These are phyloP conservation scores for Piscicola geometra DNA, from an alignment of 2,888 invertebrate species.

Conservation along the genomic window DNA sequence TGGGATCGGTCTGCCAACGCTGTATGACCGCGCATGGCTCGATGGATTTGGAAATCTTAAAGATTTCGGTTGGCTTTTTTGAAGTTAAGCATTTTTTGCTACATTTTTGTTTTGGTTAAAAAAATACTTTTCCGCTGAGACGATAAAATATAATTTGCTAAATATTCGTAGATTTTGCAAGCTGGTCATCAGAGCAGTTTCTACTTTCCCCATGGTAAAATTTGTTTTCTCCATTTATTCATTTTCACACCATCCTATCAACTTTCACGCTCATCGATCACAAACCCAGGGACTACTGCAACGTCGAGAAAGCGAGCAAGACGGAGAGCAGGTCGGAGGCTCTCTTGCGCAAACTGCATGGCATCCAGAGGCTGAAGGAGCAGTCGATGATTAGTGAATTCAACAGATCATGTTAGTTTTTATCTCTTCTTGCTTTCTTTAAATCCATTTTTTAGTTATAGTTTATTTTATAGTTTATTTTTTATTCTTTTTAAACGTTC, in stretches of 20 bases:
- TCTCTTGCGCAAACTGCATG: constrained; percentile 3
- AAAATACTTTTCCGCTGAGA: background rate
- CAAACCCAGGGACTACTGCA: constrained; percentile 22
- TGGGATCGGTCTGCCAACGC: constrained; percentile 7
- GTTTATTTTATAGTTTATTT: too few species aligned
- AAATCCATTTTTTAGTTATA: background rate
- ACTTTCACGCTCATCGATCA: too few species aligned
- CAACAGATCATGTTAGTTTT: background rate
- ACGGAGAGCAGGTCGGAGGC: constrained; percentile 5
- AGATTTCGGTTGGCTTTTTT: constrained; percentile 22
- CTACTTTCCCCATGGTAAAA: background rate
- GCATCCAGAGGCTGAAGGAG: background rate
- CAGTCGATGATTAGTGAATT: background rate
- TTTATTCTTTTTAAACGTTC: too few species aligned
- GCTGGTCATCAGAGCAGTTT: constrained; percentile 11
- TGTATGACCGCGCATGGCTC: constrained; percentile 11
- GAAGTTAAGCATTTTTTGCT: background rate
- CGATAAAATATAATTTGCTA: background rate
- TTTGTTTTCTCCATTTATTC: background rate
- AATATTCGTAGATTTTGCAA: constrained; percentile 6
- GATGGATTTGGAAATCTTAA: constrained; percentile 7
- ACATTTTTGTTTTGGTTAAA: background rate
- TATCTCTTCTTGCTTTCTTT: background rate
- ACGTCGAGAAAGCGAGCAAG: background rate
- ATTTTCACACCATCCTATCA: background rate